Base-by-base conservation (phyloP, 2,888 invertebrate species). In the Lamellibrachia satsuma region DNA sequence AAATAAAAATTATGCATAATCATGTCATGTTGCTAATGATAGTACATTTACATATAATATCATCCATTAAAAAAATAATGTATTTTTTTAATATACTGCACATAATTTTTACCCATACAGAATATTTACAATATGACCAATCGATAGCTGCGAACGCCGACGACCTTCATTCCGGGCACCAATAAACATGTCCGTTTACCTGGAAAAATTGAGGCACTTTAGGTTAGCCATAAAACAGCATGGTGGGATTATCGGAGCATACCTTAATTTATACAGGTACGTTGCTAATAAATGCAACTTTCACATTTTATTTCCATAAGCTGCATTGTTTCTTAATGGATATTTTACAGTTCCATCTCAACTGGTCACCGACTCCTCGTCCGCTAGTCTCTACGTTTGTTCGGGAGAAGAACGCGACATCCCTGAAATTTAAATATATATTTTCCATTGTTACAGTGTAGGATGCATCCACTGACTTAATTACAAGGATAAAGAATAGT, bases 231-330 rank as follows among this genome's bases (percentile, higher is more conserved):
- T 95, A n/a, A 94, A 95, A 92, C 94, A 95, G 52, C 94, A 96
- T 94, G 96, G 96, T 8, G 95, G 95, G 7, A 27, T 95, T 7
- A 92, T 93, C 27, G 95, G 94, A 39, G 94, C 95, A n/a, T 94
- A 94, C 11, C 90, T 94, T 90, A 93, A 94, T 52, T 55, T 94
- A 15, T 95, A 94, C 93, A 94, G 95, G 95, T 95, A 92, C 39
- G 39, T 91, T 52, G 27, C 52, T 22, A 52, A 91, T 52, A 22
- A 91, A 75, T 75, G 22, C 22, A 75, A n/a, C 11, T 75, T 75
- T 22, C 75, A 75, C 15, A 22, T 22, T 75, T 75, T 22, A 75
- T 75, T 75, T 75, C 6, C 6, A 6, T 22, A 22, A 22, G 15
- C 75, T 15, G 75, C 75, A 75, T 75, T 75, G 8, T 8, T 57